phyloP scores from a whole-genome alignment of 2,888 invertebrate genomes.

The Idaea aversata region DNA sequence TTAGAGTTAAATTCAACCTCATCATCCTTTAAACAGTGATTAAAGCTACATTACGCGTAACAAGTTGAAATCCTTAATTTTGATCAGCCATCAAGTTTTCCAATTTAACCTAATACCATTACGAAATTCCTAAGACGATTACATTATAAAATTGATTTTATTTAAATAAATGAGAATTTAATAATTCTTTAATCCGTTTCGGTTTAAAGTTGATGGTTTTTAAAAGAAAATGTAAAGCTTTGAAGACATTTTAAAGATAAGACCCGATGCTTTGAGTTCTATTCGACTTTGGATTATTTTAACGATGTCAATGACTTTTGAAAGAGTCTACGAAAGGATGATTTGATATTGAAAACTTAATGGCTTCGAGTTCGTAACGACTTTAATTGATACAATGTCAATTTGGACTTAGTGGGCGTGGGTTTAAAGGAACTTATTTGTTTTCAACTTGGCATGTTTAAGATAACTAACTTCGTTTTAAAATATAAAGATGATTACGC shows the following conservation, averaged over 20 bases:
- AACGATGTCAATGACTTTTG: conserved; percentile 56
- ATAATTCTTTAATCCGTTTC: conserved; percentile 9
- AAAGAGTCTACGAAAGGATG: conserved; percentile 45
- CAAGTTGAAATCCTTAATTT: conserved; percentile 9
- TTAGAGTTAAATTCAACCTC: too few species aligned
- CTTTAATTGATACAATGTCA: conserved; percentile 26
- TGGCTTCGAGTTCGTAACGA: conserved; percentile 30
- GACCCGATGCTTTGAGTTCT: conserved; percentile 45
- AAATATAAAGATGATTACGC: too few species aligned
- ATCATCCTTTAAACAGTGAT: neutral
- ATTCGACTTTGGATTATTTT: conserved; percentile 49
- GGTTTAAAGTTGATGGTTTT: neutral
- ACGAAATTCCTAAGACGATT: conserved; percentile 10
- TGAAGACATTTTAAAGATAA: conserved; percentile 36
- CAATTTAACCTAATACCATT: conserved; percentile 9
- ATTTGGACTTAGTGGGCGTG: conserved; percentile 12
- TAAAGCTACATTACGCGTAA: neutral
- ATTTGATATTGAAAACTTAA: conserved; percentile 51
- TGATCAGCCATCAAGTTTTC: conserved; percentile 8
- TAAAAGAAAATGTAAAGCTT: conserved; percentile 24
- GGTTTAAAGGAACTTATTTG: conserved; percentile 4
- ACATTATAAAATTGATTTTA: conserved; percentile 12
- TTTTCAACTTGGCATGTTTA: neutral
- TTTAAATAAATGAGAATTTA: conserved; percentile 10
- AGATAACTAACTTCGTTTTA: too few species aligned